Evolutionary conservation across 2,113 vertebrate species (phyloP).

Genomic region (Limnothrissa miodon): DNA sequence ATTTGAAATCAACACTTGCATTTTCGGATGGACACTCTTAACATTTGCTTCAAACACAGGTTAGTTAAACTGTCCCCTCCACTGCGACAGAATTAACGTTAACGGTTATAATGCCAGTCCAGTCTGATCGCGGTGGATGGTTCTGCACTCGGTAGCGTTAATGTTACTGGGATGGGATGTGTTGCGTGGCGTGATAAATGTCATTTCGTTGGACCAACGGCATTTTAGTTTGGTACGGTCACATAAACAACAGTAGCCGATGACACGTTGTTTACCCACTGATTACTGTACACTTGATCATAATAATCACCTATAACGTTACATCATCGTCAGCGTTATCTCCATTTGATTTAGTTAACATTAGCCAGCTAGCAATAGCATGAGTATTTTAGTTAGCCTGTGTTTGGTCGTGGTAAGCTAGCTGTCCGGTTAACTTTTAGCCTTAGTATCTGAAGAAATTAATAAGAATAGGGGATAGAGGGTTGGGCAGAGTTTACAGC

Average conservation of each 20-base stretch:
- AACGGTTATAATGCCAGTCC: not conserved
- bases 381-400: not conserved
- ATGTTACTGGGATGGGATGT: not conserved
- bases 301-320: not conserved
- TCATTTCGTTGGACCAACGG: not conserved
- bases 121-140: constrained; percentile 5
- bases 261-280: not conserved
- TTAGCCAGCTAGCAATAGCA: constrained; percentile 15
- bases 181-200: constrained; percentile 13
- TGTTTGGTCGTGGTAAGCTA: not conserved
- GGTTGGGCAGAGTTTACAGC: not conserved
- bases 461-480: not conserved
- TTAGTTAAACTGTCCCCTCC: not conserved
- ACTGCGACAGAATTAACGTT: not conserved
- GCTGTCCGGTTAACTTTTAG: not conserved
- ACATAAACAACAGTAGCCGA: not conserved
- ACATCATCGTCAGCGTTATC: not conserved
- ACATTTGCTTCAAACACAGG: not conserved
- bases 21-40: not conserved
- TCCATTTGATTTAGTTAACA: not conserved
- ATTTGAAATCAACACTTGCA: not conserved
- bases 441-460: not conserved
- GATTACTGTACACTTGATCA: not conserved
- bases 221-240: not conserved
- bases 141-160: not conserved